Base-by-base conservation (phyloP, 2,888 invertebrate species). In the Lasioglossum lativentre region DNA sequence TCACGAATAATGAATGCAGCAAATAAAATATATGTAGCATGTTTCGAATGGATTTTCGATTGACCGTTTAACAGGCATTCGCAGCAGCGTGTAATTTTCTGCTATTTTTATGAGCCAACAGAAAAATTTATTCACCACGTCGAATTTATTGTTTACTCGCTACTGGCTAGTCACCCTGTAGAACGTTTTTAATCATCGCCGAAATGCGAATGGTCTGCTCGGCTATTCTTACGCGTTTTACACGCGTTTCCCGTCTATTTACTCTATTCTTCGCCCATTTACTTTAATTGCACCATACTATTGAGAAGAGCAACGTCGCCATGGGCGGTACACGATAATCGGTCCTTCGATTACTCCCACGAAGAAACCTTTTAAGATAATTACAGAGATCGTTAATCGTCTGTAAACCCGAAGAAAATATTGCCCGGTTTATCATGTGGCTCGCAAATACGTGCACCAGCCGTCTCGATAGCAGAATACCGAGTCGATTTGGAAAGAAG, bases 311-410 rank as follows among this genome's bases (percentile, higher is more conserved):
- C 71, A 82, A 70, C 75, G 74, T 77, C 83, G 45, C 70, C 82
- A 78, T 80, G 77, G 85, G 78, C 76, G 83, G 86, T 77, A 74
- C 70, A 76, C 79, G 77, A 78, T 88, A 86, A 89, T 90, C 80
- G 88, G 72, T 78, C 52, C 85, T 82, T 79, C 82, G 80, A 89
- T 86, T 80, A 85, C 86, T 80, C 82, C 75, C 83, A 87, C 83
- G 82, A 84, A 82, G 78, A 63, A 85, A 68, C 83, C 83, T 86
- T 83, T 90, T 83, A 85, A 84, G 81, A 89, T 87, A 87, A 90
- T 90, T 90, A 87, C 71, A 78, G 68, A 40, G 73, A 52, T 73
- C 80, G 85, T 90, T 85, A 90, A 90, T 90, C 77, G 79, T 70
- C 38, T 45, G 72, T 71, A 76, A 90, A 87, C 70, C 66, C 63